Base-by-base conservation (phyloP, 2,888 invertebrate genomes). In the Itoplectis maculator region DNA sequence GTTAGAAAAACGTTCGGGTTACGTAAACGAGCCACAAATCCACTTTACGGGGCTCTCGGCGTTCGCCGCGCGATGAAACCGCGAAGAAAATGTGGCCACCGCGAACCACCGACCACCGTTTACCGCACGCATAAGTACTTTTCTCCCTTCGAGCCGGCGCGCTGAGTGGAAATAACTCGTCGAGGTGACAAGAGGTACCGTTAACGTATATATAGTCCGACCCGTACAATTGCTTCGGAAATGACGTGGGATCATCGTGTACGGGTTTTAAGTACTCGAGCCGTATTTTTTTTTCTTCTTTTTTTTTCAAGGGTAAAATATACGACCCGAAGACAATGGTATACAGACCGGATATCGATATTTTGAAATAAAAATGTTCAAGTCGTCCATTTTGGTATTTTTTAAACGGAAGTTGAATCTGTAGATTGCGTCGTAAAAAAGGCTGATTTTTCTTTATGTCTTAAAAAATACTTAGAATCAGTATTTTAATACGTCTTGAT, bases 1-100 rank as follows among this genome's bases (percentile, higher is more conserved):
- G 68, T 78, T 72, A 66, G 61, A 74, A 68, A 40, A 79, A 56
- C 40, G 49, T 69, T 68, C 23, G 35, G 66, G 56, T 66, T 51
- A 68, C 51, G 20, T 49, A 54, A 74, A 79, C 73, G 79, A 66
- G 59, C 56, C 59, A 47, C 54, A 59, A 73, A 73, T 56, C 23
- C 15, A 61, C 61, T 61, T 61, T 61, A 37, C 40, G 8, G 15
- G 61, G 11, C 18, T 18, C 35, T 40, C 37, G 9, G 37, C 15
- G 35, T 59, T 15, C 8, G 5, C 3, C 6, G 35, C 13, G n/a
- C 6, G 29, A 29, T 18, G 11, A 61, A 7, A 7, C 13, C n/a
- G 8, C 61, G 40, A 61, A 40, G 40, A 61, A 61, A 61, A 61
- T 40, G 8, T 15, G 37, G 0, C 35, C 18, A 6, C 40, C 35